Evolutionary conservation across 2,113 vertebrate genomes (phyloP).

Genomic region (Paramisgurnus dabryanus): DNA sequence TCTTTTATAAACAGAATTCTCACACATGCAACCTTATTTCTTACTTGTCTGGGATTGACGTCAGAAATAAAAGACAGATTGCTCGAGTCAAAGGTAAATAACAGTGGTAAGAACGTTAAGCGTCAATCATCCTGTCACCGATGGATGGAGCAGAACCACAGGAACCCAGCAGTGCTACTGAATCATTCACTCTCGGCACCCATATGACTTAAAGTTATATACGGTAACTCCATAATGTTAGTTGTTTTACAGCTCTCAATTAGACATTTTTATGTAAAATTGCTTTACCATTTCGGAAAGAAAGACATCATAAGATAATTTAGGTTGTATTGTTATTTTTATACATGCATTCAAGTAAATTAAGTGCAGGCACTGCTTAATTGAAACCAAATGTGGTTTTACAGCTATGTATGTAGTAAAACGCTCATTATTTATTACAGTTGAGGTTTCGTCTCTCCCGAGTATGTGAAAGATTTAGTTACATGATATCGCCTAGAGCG

Average conservation of each 20-base stretch:
- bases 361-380: background rate
- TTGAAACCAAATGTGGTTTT: slow-evolving; percentile 21
- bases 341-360: too few species aligned
- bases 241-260: too few species aligned
- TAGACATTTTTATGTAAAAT: too few species aligned
- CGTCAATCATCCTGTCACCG: slow-evolving; percentile 59
- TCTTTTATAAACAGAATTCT: background rate
- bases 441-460: slow-evolving; percentile 8
- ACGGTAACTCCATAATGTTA: background rate
- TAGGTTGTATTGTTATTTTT: too few species aligned
- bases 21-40: background rate
- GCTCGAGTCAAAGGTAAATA: slow-evolving; percentile 40
- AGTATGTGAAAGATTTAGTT: background rate
- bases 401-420: slow-evolving; percentile 8
- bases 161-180: slow-evolving; percentile 28
- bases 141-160: slow-evolving; percentile 51
- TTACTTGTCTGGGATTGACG: background rate
- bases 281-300: too few species aligned
- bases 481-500: too few species aligned
- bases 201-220: background rate
- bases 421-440: background rate
- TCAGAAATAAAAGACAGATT: slow-evolving; percentile 41
- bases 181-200: slow-evolving; percentile 31
- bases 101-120: slow-evolving; percentile 46
- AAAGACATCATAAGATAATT: too few species aligned